phyloP scores from a whole-genome alignment of 2,888 invertebrate genomes.

The Tetranychus piercei region DNA sequence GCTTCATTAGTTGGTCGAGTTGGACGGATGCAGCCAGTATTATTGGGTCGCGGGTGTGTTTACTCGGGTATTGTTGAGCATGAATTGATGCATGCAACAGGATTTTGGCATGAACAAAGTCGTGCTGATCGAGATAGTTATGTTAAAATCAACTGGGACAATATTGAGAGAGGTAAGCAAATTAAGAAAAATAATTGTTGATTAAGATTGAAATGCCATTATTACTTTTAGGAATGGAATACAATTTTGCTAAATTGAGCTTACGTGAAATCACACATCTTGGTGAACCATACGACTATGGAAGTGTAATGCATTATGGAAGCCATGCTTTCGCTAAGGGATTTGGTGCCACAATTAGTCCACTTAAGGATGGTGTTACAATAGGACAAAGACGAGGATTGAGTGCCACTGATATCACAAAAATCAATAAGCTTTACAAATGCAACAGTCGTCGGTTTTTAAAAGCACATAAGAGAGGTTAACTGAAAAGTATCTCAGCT shows the following conservation, averaged over 20 bases:
- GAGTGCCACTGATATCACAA: slow-evolving; percentile 26
- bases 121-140: slow-evolving; percentile 22
- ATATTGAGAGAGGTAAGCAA: slow-evolving; percentile 13
- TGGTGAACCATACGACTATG: slow-evolving; percentile 49
- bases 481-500: background rate
- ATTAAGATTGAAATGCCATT: background rate
- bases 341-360: slow-evolving; percentile 43
- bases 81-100: slow-evolving; percentile 22
- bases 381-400: slow-evolving; percentile 33
- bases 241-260: slow-evolving; percentile 41
- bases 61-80: slow-evolving; percentile 20
- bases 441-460: slow-evolving; percentile 12
- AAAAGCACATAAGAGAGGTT: background rate
- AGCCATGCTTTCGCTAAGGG: slow-evolving; percentile 46
- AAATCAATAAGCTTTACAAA: slow-evolving; percentile 25
- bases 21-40: slow-evolving; percentile 16
- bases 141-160: slow-evolving; percentile 19
- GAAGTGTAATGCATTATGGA: slow-evolving; percentile 54
- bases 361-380: slow-evolving; percentile 34
- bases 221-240: slow-evolving; percentile 2
- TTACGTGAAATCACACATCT: slow-evolving; percentile 46
- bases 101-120: slow-evolving; percentile 22
- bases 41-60: slow-evolving; percentile 18
- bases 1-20: slow-evolving; percentile 18
- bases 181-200: background rate